Conservation (phyloP, 1,140 invertebrate genomes). For the Uloborus diversus region DNA sequence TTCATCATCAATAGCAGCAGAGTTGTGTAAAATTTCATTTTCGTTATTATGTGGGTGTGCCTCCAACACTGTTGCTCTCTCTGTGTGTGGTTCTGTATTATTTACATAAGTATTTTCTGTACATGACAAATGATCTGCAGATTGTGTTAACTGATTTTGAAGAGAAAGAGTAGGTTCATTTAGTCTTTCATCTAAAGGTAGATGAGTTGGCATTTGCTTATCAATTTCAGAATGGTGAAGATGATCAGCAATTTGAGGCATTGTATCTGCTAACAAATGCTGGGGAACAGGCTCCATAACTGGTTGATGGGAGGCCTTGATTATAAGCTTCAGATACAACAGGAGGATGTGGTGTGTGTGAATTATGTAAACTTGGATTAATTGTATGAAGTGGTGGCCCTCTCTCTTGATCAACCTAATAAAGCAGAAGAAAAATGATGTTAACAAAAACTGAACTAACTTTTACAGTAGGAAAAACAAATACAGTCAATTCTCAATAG, state of each 20-base stretch:
- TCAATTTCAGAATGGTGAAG: not conserved
- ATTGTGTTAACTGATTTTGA: not conserved
- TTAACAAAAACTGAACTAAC: too few relatives aligned
- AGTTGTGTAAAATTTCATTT: not conserved
- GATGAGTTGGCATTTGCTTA: not conserved
- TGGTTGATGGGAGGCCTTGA: constrained; percentile 11
- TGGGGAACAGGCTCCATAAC: constrained; percentile 3
- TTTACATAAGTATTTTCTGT: too few relatives aligned
- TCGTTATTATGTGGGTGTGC: not conserved
- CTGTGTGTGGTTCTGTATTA: not conserved
- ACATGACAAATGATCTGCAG: not conserved
- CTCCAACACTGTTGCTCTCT: not conserved
- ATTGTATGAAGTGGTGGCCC: constrained; percentile 31
- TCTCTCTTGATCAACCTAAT: constrained; percentile 4
- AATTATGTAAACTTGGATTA: constrained; percentile 9
- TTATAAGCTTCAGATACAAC: constrained; percentile 8
- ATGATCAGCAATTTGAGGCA: not conserved
- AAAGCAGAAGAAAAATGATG: not conserved
- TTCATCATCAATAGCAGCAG: not conserved
- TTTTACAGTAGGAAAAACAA: too few relatives aligned
- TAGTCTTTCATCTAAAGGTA: not conserved
- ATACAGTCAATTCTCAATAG: too few relatives aligned
- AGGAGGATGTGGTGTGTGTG: constrained; percentile 2
- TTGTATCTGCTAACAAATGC: not conserved
- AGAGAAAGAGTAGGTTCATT: not conserved